Evolutionary conservation across 2,888 invertebrate species (phyloP).

Genomic region (Dyspetes luteomarginatus): DNA sequence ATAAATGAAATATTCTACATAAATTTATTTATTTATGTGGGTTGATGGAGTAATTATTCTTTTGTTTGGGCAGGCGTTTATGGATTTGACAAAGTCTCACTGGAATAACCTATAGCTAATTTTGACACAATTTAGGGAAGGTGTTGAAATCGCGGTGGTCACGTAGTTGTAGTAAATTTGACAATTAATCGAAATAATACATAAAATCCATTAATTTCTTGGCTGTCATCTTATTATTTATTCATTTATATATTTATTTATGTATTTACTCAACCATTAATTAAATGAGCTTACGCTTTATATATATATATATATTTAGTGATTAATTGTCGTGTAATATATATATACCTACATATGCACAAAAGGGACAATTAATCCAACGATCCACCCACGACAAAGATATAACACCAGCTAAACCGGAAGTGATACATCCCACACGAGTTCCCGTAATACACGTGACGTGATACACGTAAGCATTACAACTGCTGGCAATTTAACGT

Average conservation of each 20-base stretch:
- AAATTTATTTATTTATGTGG: no score
- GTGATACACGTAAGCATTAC: conserved; percentile 55
- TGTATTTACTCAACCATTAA: not conserved
- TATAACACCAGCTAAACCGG: conserved; percentile 40
- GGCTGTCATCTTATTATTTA: no score
- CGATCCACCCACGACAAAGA: conserved; percentile 29
- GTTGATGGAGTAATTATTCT: no score
- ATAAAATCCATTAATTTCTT: no score
- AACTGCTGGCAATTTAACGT: conserved; percentile 36
- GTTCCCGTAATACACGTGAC: conserved; percentile 50
- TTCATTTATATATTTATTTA: not conserved
- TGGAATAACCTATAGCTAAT: no score
- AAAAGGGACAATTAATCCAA: conserved; percentile 51
- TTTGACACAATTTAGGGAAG: no score
- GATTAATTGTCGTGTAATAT: not conserved
- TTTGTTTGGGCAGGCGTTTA: no score
- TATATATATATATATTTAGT: not conserved
- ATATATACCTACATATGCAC: not conserved
- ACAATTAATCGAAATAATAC: no score
- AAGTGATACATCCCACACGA: conserved; percentile 54
- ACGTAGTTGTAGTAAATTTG: no score
- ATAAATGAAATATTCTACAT: no score
- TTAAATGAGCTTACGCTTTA: not conserved
- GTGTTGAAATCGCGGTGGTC: no score
- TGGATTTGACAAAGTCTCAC: no score